Evolutionary conservation across 2,113 vertebrate genomes (phyloP).

Genomic region (Clarias batrachus): DNA sequence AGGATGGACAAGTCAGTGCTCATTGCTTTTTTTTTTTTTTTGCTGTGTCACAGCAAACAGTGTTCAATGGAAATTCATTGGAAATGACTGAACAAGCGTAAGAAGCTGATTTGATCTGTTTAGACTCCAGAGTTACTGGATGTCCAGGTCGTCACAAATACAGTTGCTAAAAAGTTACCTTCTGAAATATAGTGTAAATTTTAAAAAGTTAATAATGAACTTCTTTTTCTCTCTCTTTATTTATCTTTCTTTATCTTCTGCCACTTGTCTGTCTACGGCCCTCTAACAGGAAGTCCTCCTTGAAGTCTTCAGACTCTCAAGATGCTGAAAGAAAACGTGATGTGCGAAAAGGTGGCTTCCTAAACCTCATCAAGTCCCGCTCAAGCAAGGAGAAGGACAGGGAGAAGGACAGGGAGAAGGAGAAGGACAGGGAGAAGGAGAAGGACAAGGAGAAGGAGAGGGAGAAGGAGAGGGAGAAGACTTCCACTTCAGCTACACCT

Average conservation of each 20-base stretch:
- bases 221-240: not conserved
- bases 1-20: constrained; percentile 80
- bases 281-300: constrained; percentile 69
- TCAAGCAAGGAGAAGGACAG: constrained; percentile 70
- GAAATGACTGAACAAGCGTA: not conserved
- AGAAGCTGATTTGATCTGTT: not conserved
- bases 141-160: not conserved
- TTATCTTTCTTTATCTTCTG: not conserved
- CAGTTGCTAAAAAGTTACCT: no score
- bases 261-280: not conserved
- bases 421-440: constrained; percentile 18
- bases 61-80: not conserved
- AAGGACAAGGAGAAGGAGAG: constrained; percentile 64
- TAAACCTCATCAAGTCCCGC: constrained; percentile 91
- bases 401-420: constrained; percentile 54
- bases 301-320: constrained; percentile 79
- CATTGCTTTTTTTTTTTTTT: not conserved
- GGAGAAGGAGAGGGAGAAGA: constrained; percentile 24
- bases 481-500: constrained; percentile 53
- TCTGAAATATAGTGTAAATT: no score
- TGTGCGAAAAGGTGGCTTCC: constrained; percentile 87
- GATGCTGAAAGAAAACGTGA: constrained; percentile 90
- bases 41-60: not conserved
- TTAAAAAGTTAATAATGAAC: not conserved
- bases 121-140: not conserved